Percentiles rank a stretch among this genome's conserved stretches.
Conservation (phyloP, 2,113 vertebrate genomes). For the Xiphophorus couchianus region DNA sequence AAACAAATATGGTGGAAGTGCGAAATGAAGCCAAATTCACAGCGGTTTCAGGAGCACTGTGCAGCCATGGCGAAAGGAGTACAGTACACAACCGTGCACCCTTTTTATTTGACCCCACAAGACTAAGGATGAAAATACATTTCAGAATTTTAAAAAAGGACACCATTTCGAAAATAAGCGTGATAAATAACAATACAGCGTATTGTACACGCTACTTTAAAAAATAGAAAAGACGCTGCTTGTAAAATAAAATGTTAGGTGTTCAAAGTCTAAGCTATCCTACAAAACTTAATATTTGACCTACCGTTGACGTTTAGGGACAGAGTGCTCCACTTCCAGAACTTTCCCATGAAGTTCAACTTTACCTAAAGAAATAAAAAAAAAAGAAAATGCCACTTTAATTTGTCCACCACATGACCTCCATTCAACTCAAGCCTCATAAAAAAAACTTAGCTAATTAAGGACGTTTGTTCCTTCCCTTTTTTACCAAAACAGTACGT, state of each 20-base stretch:
- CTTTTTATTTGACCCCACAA: slow-evolving; percentile 62
- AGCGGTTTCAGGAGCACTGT: slow-evolving; percentile 34
- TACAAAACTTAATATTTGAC: slow-evolving; percentile 31
- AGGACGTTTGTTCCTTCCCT: too few relatives aligned
- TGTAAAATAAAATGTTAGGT: slow-evolving; percentile 21
- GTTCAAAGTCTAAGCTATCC: neutral
- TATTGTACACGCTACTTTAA: neutral
- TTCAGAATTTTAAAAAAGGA: neutral
- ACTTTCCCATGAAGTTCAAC: slow-evolving; percentile 96
- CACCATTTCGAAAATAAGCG: neutral
- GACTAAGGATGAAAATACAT: neutral
- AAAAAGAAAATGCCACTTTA: slow-evolving; percentile 40
- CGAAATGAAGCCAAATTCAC: slow-evolving; percentile 25
- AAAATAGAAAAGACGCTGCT: neutral
- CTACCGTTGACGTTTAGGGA: slow-evolving; percentile 98
- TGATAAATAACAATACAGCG: neutral
- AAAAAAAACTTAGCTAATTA: neutral
- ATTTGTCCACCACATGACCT: slow-evolving; percentile 2
- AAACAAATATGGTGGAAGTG: neutral
- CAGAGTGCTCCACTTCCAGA: slow-evolving; percentile 96
- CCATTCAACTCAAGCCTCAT: neutral
- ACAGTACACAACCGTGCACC: slow-evolving; percentile 48
- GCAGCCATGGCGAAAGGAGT: slow-evolving; percentile 47
- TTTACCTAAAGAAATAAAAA: slow-evolving; percentile 86
- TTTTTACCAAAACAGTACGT: too few relatives aligned